phyloP scores from a whole-genome alignment of 2,797 vertebrate genomes.

The Gymnopithys bicolor region DNA sequence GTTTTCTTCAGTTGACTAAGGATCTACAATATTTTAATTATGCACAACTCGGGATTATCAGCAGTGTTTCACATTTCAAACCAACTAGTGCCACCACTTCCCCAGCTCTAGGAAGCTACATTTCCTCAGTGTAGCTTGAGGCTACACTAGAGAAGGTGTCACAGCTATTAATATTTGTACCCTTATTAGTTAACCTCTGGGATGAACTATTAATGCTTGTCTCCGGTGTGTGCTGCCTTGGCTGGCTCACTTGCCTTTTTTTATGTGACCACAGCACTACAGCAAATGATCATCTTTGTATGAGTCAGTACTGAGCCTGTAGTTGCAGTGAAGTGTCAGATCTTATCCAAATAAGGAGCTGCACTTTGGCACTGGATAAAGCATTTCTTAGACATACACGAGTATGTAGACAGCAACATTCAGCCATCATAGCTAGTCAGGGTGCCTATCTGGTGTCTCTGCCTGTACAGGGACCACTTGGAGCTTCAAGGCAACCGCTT shows the following conservation, averaged over 20 bases:
- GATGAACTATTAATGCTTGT: conserved; percentile 4
- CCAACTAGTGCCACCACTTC: conserved; percentile 11
- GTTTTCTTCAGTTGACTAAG: conserved; percentile 28
- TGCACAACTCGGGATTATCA: background rate
- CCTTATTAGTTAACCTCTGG: conserved; percentile 33
- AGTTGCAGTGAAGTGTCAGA: conserved; percentile 11
- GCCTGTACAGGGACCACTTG: background rate
- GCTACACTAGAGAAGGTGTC: conserved; percentile 47
- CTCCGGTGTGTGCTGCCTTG: background rate
- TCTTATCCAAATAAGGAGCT: conserved; percentile 65
- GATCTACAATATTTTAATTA: conserved; percentile 54
- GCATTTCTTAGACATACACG: background rate
- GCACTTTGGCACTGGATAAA: background rate
- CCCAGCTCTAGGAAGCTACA: background rate
- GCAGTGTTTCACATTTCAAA: conserved; percentile 54
- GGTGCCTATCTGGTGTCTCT: background rate
- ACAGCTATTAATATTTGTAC: background rate
- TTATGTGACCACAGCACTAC: background rate
- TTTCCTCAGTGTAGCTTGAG: conserved; percentile 8
- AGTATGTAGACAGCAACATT: background rate
- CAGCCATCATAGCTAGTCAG: background rate
- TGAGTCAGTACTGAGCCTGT: conserved; percentile 53
- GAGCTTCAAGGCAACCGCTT: fast-evolving
- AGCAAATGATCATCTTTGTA: conserved; percentile 3
- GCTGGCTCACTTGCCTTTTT: background rate